Conservation (phyloP, 2,113 vertebrate species). For the Sprattus sprattus region DNA sequence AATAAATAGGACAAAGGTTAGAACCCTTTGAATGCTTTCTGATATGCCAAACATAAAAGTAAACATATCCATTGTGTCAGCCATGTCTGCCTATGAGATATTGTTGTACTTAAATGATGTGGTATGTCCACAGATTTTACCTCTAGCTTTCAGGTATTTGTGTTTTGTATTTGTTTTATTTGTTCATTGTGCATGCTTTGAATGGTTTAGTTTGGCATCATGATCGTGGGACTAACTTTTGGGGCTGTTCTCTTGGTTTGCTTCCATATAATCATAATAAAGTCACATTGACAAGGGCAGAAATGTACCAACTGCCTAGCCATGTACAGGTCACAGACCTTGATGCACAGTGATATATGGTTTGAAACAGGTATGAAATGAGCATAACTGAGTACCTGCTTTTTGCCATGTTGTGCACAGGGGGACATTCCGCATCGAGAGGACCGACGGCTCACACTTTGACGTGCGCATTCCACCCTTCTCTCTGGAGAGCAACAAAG, state of each 20-base stretch:
- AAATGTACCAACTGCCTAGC: too few species aligned
- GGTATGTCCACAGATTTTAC: background rate
- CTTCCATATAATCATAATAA: background rate
- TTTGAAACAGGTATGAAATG: background rate
- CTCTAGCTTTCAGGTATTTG: background rate
- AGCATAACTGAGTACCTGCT: constrained; percentile 14
- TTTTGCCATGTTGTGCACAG: constrained; percentile 57
- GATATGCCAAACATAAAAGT: background rate
- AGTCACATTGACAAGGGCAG: too few species aligned
- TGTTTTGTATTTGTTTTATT: background rate
- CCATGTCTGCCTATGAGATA: background rate
- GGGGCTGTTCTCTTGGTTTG: background rate
- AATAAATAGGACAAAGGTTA: background rate
- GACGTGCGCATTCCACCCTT: constrained; percentile 97
- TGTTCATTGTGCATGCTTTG: background rate
- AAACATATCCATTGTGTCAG: background rate
- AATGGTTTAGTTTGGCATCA: background rate
- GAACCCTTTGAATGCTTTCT: background rate
- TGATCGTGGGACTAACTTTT: background rate
- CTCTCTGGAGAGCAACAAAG: constrained; percentile 98
- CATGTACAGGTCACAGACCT: too few species aligned
- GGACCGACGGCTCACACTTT: constrained; percentile 93
- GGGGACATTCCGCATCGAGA: constrained; percentile 96
- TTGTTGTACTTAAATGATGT: background rate
- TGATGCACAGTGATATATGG: background rate